Evolutionary conservation across 2,888 invertebrate genomes (phyloP), one percentile per base, ranked within the genome.

Genomic region (Coremacera marginata): DNA sequence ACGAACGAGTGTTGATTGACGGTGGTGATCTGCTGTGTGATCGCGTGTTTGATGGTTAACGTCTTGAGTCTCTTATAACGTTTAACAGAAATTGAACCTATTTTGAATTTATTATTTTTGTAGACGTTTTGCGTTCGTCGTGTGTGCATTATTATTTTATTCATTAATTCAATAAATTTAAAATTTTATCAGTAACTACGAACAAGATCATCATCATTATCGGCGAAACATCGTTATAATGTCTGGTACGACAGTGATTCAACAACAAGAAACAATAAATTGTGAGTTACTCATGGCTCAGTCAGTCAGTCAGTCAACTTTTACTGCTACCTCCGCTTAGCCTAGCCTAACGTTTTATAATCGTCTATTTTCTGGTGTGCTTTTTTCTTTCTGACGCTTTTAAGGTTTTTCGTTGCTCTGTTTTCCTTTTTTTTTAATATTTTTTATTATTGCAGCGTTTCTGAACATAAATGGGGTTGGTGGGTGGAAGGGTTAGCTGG

Each of bases 71-170:
- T 57, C 31, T 37, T 57, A 57, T 9, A 57, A 44, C 55, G 70
- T 57, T 70, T 55, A 70, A 37, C 19, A 55, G 55, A 70, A 57
- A 25, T 71, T 71, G 57, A 71, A 57, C 57, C 57, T 71, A 34
- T 44, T 60, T 57, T 9, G 37, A 27, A 19, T 67, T 37, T 3
- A 37, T 44, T 67, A 34, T 44, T 67, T 9, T 34, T 31, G 27
- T 34, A 34, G 31, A 14, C 44, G 34, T 37, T 67, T 19, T 67
- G 65, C 44, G 9, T 22, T n/a, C n/a, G 67, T 31, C 67, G 67
- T 67, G 37, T 67, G 67, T 34, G 44, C 44, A 9, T 34, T 16
- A 34, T 1, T 65, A 37, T 34, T 67, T 34, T 19, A 67, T 67
- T 67, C 22, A 67, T 67, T 19, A 44, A 37, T 44, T 37, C 44